Conservation (phyloP, 2,888 invertebrate genomes). For the Halocaridina rubra region DNA sequence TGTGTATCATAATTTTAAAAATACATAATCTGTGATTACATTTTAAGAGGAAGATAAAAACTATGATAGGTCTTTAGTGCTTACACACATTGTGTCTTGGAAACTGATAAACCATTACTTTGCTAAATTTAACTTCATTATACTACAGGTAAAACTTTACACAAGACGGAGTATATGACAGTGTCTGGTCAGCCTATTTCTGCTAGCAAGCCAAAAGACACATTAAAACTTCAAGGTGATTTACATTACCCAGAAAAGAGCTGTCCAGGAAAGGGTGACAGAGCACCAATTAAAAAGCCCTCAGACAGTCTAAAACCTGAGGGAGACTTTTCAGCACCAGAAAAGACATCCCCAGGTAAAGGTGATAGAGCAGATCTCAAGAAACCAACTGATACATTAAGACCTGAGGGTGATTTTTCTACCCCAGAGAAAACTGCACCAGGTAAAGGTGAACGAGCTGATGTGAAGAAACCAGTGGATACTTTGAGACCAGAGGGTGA, state of each 20-base stretch:
- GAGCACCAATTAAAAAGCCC: slow-evolving; percentile 47
- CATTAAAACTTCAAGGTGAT: slow-evolving; percentile 65
- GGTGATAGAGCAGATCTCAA: slow-evolving; percentile 56
- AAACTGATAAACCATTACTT: no score
- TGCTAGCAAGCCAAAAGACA: slow-evolving; percentile 13
- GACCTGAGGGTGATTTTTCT: slow-evolving; percentile 71
- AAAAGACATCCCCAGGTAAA: slow-evolving; percentile 63
- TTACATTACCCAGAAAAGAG: slow-evolving; percentile 66
- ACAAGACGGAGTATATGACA: slow-evolving; percentile 46
- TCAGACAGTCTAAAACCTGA: slow-evolving; percentile 69
- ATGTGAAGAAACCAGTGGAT: slow-evolving; percentile 50
- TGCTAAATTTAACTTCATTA: no score
- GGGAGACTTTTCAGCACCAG: slow-evolving; percentile 66
- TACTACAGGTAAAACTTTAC: slow-evolving; percentile 35
- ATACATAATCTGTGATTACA: no score
- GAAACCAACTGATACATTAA: slow-evolving; percentile 55
- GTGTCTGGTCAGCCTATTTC: slow-evolving; percentile 31
- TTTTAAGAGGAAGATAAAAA: neutral
- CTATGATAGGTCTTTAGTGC: no score
- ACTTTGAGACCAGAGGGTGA: slow-evolving; percentile 62
- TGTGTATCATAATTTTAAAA: no score
- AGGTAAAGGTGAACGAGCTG: slow-evolving; percentile 57
- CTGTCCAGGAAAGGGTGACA: slow-evolving; percentile 42
- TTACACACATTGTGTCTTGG: no score
- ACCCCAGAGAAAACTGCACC: slow-evolving; percentile 24